These are phyloP conservation scores for Lophius americanus DNA, from an alignment of 2,797 vertebrate genomes.

Conservation along the genomic window DNA sequence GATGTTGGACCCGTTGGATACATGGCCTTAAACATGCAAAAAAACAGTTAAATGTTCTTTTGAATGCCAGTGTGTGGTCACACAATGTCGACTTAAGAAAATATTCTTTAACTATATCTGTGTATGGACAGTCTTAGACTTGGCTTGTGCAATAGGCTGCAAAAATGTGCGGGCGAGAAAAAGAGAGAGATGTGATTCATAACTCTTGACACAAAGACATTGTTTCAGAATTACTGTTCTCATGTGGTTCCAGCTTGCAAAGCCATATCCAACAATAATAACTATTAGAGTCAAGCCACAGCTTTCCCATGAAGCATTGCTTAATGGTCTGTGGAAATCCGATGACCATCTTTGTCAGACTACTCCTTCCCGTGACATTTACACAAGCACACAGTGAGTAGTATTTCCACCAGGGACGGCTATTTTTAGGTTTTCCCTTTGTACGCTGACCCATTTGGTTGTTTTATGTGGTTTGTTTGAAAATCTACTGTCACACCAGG, in stretches of 20 bases:
- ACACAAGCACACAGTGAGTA: not conserved
- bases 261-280: conserved; percentile 44
- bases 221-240: not conserved
- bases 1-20: no score
- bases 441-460: conserved; percentile 26
- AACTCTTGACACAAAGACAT: no score
- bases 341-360: not conserved
- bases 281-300: conserved; percentile 33
- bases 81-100: no score
- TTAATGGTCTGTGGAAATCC: not conserved
- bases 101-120: no score
- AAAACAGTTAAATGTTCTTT: no score
- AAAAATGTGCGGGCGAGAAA: no score
- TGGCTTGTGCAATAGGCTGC: no score
- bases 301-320: conserved; percentile 12
- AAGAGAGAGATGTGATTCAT: no score
- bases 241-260: conserved; percentile 31
- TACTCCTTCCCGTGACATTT: conserved; percentile 10
- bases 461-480: conserved; percentile 29
- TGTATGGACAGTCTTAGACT: no score
- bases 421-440: conserved; percentile 62
- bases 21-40: no score
- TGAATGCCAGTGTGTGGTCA: no score
- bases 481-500: conserved; percentile 44
- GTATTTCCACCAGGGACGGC: conserved; percentile 19